Percentiles rank a stretch among this genome's conserved stretches.
phyloP scores from a whole-genome alignment of 2,888 invertebrate genomes.

The Hydrotaea cyrtoneurina region DNA sequence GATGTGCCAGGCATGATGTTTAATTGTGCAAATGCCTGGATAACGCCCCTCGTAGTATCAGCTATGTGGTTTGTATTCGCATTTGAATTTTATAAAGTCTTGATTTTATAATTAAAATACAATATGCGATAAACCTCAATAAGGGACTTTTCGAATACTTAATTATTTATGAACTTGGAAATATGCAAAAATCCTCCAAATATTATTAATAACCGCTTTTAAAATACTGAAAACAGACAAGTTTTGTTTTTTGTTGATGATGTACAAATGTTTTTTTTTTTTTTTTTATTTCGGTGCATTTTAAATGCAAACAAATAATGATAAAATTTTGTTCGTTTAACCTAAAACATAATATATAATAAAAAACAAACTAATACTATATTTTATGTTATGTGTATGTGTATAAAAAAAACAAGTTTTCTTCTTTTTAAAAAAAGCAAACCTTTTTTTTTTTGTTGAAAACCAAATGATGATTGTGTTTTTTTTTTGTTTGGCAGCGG shows the following conservation, averaged over 20 bases:
- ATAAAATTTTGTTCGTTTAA: constrained; percentile 46
- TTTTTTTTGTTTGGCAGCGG: constrained; percentile 36
- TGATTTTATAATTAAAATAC: not conserved
- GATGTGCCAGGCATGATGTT: no score
- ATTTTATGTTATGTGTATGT: no score
- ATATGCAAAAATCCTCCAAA: not conserved
- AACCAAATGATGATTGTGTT: constrained; percentile 44
- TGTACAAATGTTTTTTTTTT: constrained; percentile 40
- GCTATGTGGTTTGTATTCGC: not conserved
- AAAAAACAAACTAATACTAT: constrained; percentile 61
- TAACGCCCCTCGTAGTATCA: no score
- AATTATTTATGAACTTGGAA: not conserved
- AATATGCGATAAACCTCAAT: not conserved
- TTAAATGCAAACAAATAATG: constrained; percentile 39
- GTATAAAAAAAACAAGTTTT: constrained; percentile 12
- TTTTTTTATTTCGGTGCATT: constrained; percentile 16
- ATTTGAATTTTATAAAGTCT: not conserved
- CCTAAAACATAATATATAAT: constrained; percentile 57
- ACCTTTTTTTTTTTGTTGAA: constrained; percentile 6
- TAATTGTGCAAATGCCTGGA: no score
- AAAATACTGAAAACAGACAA: not conserved
- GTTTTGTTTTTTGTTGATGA: constrained; percentile 21
- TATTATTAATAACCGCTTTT: not conserved
- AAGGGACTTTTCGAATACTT: not conserved
- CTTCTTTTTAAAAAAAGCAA: not conserved